Base-by-base conservation (phyloP, 2,113 vertebrate species). In the Antennarius striatus region DNA sequence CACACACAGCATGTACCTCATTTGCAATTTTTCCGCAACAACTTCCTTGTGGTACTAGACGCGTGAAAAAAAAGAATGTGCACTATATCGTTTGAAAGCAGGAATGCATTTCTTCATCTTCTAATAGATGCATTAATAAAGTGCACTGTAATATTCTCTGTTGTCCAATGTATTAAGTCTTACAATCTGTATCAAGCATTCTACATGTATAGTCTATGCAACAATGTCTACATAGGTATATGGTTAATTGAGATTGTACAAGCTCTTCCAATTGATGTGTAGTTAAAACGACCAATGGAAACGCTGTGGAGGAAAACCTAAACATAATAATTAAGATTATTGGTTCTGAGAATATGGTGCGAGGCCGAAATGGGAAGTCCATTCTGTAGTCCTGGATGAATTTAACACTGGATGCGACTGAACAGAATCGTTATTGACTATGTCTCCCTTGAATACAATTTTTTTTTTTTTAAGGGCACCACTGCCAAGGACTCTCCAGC, bases 381-480 rank as follows among this genome's bases (percentile, higher is more conserved):
- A 62, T 56, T 45, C 32, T 59, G 14, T 30, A 52, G 50, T 77
- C 72, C 81, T 77, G 75, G 73, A 86, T 81, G 79, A 87, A 86
- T 73, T 86, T 80, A 86, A 85, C 63, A 56, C 70, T 78, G 77
- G 32, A 7, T 36, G 32, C 5, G 84, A 86, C 89, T 85, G 81
- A 93, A 68, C 80, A 79, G 63, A 87, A 89, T 82, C 67, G 58
- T 79, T 56, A 73, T 81, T 85, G 81, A 83, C 80, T 68, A 72
- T 84, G 86, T 91, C 86, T 90, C 86, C 86, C 80, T 90, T 86
- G 85, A 89, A 89, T 88, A 88, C 79, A 79, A 88, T 91, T 92
- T 92, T 88, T 85, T 89, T 90, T 91, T 91, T 92, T 90, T 89
- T 89, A 91, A 90, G 77, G 85, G 73, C 77, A 75, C 73, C 53